A percentile compares a stretch with the other conserved stretches of the same genome.
These are phyloP conservation scores for Nephrotoma guestfalica DNA, from an alignment of 2,888 invertebrate species.

Conservation along the genomic window DNA sequence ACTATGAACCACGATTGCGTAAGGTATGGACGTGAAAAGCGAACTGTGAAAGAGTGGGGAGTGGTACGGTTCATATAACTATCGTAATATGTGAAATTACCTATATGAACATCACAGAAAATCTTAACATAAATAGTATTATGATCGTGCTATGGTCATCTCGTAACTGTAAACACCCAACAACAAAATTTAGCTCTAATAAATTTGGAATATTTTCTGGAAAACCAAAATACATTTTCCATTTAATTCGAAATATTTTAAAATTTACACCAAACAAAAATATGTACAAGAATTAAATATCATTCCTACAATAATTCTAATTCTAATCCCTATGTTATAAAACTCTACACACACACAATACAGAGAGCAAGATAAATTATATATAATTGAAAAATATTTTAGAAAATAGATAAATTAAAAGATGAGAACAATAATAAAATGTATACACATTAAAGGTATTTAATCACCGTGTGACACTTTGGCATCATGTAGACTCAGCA, in stretches of 20 bases:
- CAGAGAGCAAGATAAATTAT: background rate
- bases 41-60: too few relatives aligned
- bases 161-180: background rate
- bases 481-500: background rate
- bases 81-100: too few relatives aligned
- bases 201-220: background rate
- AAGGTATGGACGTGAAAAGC: too few relatives aligned
- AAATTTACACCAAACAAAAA: background rate
- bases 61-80: too few relatives aligned
- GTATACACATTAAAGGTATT: constrained; percentile 10
- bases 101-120: too few relatives aligned
- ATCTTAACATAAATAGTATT: too few relatives aligned
- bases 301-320: background rate
- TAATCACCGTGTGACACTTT: constrained; percentile 13
- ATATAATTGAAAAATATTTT: background rate
- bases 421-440: background rate
- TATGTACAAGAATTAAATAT: background rate
- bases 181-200: background rate
- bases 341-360: background rate
- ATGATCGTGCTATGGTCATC: too few relatives aligned
- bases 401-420: background rate
- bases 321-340: background rate
- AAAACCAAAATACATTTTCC: background rate
- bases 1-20: too few relatives aligned
- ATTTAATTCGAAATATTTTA: background rate